Evolutionary conservation across 2,888 invertebrate species (phyloP).

Genomic region (Pammene aurita): DNA sequence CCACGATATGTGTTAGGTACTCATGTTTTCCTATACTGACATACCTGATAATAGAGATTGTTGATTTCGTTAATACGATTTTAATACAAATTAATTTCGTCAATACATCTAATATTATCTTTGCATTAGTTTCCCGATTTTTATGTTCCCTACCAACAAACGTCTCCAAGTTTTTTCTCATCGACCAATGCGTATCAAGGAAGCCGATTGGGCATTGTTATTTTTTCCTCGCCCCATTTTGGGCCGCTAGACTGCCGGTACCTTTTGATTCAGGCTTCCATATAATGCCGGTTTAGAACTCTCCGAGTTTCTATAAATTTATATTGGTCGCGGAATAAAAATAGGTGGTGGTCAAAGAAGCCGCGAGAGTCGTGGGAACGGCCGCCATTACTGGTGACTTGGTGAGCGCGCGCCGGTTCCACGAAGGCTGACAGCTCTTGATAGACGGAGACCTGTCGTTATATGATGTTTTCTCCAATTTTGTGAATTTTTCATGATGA

Average conservation of each 20-base stretch:
- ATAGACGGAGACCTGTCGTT: neutral
- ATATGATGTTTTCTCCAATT: too few species aligned
- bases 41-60: too few species aligned
- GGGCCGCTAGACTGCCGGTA: neutral
- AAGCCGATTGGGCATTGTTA: neutral
- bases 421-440: conserved; percentile 41
- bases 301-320: conserved; percentile 20
- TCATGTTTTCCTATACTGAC: too few species aligned
- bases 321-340: conserved; percentile 29
- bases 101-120: too few species aligned
- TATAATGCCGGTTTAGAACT: neutral
- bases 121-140: too few species aligned
- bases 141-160: too few species aligned
- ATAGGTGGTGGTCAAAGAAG: conserved; percentile 21
- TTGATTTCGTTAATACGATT: too few species aligned
- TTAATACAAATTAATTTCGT: too few species aligned
- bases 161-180: too few species aligned
- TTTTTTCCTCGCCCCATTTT: too few species aligned
- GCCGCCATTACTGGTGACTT: conserved; percentile 42
- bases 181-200: neutral
- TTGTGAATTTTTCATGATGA: too few species aligned
- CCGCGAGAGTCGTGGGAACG: conserved; percentile 52
- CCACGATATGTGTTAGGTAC: too few species aligned
- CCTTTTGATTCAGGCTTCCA: conserved; percentile 1
- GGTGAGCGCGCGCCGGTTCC: conserved; percentile 43